Base-by-base conservation (phyloP, 2,888 invertebrate genomes). In the Tromatobia lineatoria region DNA sequence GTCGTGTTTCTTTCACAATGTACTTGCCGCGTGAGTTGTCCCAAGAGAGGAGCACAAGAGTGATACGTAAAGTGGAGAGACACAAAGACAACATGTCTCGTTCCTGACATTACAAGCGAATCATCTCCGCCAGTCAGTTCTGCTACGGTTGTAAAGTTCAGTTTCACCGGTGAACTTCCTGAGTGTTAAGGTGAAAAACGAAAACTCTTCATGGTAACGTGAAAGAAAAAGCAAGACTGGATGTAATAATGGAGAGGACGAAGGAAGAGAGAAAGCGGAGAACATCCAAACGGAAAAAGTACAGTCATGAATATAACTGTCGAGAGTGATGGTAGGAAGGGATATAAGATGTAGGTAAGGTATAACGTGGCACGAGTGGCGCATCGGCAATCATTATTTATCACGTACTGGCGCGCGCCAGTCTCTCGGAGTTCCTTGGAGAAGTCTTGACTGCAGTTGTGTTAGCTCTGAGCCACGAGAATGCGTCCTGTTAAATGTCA, bases 401-500 rank as follows among this genome's bases (percentile, higher is more conserved):
- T 61, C 61, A 61, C 61, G 61, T n/a, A n/a, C 61, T 18, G 34
- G 23, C 59, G 54, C n/a, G 25, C 61, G 15, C 61, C 38, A 61
- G 61, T 38, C 61, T 6, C 38, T 1, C 34, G 10, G n/a, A 38
- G 20, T 34, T 61, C 57, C 25, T 23, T 15, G 57, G 57, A 25
- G 25, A 11, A 25, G 25, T 57, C 38, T 38, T 34, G 18, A 7
- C 38, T 38, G 61, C 61, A 18, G 61, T n/a, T 38, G 1, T 6
- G 38, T 29, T 18, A 61, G 38, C 38, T 34, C 29, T 59, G 59
- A 34, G 59, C n/a, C 59, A 15, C 61, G 38, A 38, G 61, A 57
- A 57, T 61, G 61, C 61, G 61, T 61, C 15, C 18, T 61, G 61
- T 61, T 61, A 61, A 61, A 61, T 61, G 61, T 61, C 61, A 38